Evolutionary conservation across 2,797 vertebrate genomes (phyloP).

Genomic region (Columba guinea): DNA sequence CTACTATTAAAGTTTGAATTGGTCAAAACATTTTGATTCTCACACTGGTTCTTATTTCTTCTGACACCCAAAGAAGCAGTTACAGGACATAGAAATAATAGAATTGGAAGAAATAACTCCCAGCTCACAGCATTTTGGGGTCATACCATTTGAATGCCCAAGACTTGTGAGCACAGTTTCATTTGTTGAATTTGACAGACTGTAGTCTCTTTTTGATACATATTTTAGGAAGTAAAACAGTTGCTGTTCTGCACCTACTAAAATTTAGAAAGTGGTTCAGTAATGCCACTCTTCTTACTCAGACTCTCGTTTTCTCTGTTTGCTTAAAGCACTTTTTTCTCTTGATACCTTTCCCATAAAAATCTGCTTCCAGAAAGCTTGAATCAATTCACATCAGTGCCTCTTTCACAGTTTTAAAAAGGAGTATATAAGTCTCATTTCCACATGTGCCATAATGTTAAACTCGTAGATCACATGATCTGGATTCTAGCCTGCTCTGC

Average conservation of each 20-base stretch:
- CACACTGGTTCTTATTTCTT: slow-evolving; percentile 9
- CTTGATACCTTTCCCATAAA: not conserved
- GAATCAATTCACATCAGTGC: not conserved
- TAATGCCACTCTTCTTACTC: not conserved
- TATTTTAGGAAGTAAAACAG: not conserved
- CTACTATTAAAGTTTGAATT: slow-evolving; percentile 28
- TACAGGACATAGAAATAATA: not conserved
- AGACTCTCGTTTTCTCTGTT: not conserved
- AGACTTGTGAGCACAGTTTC: not conserved
- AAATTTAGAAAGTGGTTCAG: not conserved
- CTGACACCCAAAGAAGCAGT: not conserved
- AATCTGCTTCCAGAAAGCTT: not conserved
- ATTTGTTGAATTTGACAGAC: not conserved
- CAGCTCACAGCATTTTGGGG: not conserved
- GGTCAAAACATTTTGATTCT: not conserved
- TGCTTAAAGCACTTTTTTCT: not conserved
- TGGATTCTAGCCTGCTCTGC: slow-evolving; percentile 52
- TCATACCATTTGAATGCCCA: not conserved
- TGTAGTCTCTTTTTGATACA: not conserved
- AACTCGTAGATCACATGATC: not conserved
- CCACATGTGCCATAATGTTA: not conserved
- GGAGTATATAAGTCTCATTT: not conserved
- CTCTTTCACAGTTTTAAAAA: not conserved
- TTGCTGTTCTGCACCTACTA: not conserved
- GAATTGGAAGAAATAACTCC: not conserved